Evolutionary conservation across 1,140 invertebrate genomes (phyloP), one percentile per base, ranked within the genome.

Genomic region (Zaprionus africanus): DNA sequence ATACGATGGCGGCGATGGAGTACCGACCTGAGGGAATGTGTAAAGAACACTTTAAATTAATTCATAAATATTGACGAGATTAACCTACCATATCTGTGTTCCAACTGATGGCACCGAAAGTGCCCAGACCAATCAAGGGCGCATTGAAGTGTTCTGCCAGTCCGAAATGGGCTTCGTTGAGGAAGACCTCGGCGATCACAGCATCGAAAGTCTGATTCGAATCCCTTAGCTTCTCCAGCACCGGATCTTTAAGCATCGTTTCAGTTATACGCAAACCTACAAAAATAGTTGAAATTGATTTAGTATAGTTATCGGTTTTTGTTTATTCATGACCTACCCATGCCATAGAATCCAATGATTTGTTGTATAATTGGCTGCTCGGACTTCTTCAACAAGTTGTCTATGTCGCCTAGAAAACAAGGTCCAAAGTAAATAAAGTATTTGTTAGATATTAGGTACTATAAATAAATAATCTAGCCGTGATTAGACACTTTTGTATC

Each of bases 1-100:
- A 60, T 93, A 94, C 0, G 93, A 93, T 1, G 83, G 75, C 5
- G 91, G 90, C 9, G 82, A 78, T 6, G 93, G 93, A 26, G 93
- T 91, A 0, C 90, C 93, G 31, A 93, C 90, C 90, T 91, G 26
- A 0, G 26, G n/a, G 41, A 1, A 38, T 0, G 0, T 11, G 17
- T 22, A 12, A 5, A n/a, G 0, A n/a, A 4, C 34, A 9, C 24
- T 11, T 15, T 0, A 11, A 9, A n/a, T 2, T 1, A 9, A 34
- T 6, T 0, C 1, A 6, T 9, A 2, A 17, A n/a, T 46, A 17
- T 46, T 6, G 13, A 7, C 7, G 2, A 17, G 9, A 5, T n/a
- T 11, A 17, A 19, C 76, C 56, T 22, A 90, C 84, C 73, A 92
- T 49, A 75, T 92, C 86, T 19, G 84, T 88, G 17, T 85, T 83